Percentiles rank a stretch among this genome's conserved stretches.
Evolutionary conservation across 1,140 invertebrate genomes (phyloP).

Genomic region (Lasaia peninsularis): DNA sequence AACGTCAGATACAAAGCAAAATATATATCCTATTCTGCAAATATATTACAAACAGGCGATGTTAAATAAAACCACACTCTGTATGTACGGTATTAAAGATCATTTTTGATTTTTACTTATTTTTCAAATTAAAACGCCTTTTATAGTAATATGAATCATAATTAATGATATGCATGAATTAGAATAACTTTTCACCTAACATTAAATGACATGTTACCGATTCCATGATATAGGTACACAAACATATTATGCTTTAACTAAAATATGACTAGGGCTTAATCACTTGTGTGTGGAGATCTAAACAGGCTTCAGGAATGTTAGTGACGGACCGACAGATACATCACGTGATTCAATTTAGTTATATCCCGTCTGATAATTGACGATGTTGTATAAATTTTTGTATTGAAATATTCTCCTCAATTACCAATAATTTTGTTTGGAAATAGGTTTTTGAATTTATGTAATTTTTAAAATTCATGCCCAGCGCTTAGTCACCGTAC

Average conservation of each 20-base stretch:
- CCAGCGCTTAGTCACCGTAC: not conserved
- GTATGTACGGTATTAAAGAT: not conserved
- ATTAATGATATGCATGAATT: conserved; percentile 15
- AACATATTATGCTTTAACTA: conserved; percentile 5
- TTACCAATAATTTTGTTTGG: no score
- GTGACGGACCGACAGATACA: conserved; percentile 2
- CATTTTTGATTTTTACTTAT: not conserved
- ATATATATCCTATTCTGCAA: no score
- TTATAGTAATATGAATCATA: not conserved
- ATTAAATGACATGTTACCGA: conserved; percentile 1
- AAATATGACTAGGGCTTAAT: conserved; percentile 31
- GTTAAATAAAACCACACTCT: not conserved
- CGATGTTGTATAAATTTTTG: not conserved
- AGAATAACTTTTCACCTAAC: conserved; percentile 11
- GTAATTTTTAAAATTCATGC: not conserved
- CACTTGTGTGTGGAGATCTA: conserved; percentile 16
- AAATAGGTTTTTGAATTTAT: not conserved
- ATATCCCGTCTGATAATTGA: not conserved
- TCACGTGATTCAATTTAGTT: not conserved
- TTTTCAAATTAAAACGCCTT: conserved; percentile 5
- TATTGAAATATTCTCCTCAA: no score
- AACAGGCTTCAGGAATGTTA: conserved; percentile 13
- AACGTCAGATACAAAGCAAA: no score
- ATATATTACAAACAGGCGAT: no score
- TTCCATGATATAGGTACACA: conserved; percentile 14